Evolutionary conservation across 1,140 invertebrate species (phyloP).

Genomic region (Drosophila ambigua): DNA sequence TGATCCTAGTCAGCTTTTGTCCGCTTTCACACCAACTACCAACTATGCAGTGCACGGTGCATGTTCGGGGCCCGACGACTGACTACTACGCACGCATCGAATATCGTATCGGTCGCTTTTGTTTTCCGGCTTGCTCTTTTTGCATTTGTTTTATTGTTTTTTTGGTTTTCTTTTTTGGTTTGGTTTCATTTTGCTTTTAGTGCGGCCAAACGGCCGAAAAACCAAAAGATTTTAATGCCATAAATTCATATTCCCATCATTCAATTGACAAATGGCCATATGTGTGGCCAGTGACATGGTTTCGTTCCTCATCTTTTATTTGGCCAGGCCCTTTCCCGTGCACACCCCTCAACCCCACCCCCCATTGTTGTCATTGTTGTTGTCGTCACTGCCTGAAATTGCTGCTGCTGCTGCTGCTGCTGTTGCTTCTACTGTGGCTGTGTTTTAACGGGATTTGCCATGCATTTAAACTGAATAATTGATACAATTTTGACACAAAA

Average conservation of each 20-base stretch:
- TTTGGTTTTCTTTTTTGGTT: constrained; percentile 10
- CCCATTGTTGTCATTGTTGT: neutral
- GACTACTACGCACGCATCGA: neutral
- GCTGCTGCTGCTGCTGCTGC: constrained; percentile 2
- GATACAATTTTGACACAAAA: constrained; percentile 66
- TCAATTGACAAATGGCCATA: constrained; percentile 67
- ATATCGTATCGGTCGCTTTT: constrained; percentile 15
- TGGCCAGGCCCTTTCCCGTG: neutral
- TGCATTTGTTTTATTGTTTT: neutral
- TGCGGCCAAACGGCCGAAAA: constrained; percentile 38
- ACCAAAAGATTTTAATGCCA: constrained; percentile 66
- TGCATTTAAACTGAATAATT: constrained; percentile 72
- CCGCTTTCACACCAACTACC: constrained; percentile 42
- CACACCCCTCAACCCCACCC: neutral
- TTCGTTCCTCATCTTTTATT: neutral
- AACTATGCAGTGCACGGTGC: neutral
- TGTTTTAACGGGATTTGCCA: constrained; percentile 63
- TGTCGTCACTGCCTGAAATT: constrained; percentile 12
- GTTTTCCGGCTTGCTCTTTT: constrained; percentile 31
- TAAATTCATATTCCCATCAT: constrained; percentile 72
- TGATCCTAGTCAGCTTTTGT: constrained; percentile 54
- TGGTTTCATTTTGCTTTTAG: constrained; percentile 30
- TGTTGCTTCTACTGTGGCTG: neutral
- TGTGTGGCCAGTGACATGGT: constrained; percentile 60
- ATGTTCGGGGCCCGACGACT: neutral